Evolutionary conservation across 1,140 invertebrate species (phyloP).

Genomic region (Macrobrachium rosenbergii): DNA sequence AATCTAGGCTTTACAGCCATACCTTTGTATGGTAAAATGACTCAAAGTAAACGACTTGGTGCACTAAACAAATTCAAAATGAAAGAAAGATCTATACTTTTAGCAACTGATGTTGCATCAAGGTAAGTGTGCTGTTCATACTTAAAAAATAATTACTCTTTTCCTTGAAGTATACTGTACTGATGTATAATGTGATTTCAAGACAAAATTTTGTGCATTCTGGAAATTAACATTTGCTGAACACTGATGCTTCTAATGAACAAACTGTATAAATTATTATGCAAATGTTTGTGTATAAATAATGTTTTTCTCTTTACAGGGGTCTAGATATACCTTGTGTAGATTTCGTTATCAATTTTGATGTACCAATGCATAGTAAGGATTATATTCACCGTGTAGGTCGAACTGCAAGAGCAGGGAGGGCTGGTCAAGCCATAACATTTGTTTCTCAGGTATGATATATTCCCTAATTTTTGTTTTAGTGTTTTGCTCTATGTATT

Average conservation of each 20-base stretch:
- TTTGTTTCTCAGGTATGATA: constrained; percentile 69
- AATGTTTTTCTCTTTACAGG: constrained; percentile 73
- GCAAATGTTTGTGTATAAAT: not conserved
- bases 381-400: constrained; percentile 98
- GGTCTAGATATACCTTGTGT: constrained; percentile 99
- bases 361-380: constrained; percentile 96
- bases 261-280: not conserved
- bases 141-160: not conserved
- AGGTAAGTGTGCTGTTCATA: constrained; percentile 75
- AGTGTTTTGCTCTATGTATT: constrained; percentile 66
- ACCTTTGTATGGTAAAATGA: constrained; percentile 98
- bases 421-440: constrained; percentile 75
- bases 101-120: constrained; percentile 98
- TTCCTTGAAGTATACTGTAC: not conserved
- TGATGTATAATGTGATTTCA: not conserved
- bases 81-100: constrained; percentile 87
- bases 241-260: not conserved
- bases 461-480: not conserved
- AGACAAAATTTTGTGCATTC: not conserved
- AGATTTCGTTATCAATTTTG: constrained; percentile 97
- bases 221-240: not conserved
- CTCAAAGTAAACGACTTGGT: constrained; percentile 91
- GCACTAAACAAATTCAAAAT: constrained; percentile 94
- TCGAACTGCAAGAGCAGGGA: constrained; percentile 92
- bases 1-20: constrained; percentile 77